Base-by-base conservation (phyloP, 2,888 invertebrate species). In the Loripinus fragilis region DNA sequence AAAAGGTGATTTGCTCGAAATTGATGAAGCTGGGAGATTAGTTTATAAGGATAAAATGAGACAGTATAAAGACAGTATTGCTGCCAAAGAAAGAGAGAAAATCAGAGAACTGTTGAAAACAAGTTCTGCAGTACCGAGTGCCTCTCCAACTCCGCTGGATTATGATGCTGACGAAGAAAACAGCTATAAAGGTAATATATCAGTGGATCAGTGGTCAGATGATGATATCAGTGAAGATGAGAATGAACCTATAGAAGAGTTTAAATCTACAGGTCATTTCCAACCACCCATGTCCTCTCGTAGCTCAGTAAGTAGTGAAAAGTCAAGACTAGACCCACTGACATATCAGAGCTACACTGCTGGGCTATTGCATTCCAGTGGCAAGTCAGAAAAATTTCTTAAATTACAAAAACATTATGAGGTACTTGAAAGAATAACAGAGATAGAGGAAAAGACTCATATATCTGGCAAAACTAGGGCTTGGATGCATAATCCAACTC, bases 391-490 rank as follows among this genome's bases (percentile, higher is more conserved):
- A 76, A 95, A 96, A 80, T 98, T 98, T 93, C 95, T 96, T 69
- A 97, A 97, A 87, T 94, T 98, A 0, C 97, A 97, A 91, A 95
- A 96, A 74, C 97, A 98, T 92, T 98, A 98, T 92, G 95, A 96
- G 42, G 97, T 96, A 85, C 94, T 98, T 80, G 98, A 98, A 93
- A 95, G 97, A 88, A 96, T 98, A 68, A 96, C 96, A 0, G 96
- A 97, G 89, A 87, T 92, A 30, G 89, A 89, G 75, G 79, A 86
- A 20, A 78, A 86, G 65, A 79, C 74, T 28, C 41, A 42, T 17
- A 45, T 77, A n/a, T 25, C 68, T 33, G 68, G 69, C 5, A 48
- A 66, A 17, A 10, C 71, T 41, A 42, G 33, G 20, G 35, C 10
- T 10, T 41, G 30, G 10, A 8, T 23, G 10, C 52, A 35, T 41